phyloP scores from a whole-genome alignment of 2,113 vertebrate genomes.

The Dromas ardeola region DNA sequence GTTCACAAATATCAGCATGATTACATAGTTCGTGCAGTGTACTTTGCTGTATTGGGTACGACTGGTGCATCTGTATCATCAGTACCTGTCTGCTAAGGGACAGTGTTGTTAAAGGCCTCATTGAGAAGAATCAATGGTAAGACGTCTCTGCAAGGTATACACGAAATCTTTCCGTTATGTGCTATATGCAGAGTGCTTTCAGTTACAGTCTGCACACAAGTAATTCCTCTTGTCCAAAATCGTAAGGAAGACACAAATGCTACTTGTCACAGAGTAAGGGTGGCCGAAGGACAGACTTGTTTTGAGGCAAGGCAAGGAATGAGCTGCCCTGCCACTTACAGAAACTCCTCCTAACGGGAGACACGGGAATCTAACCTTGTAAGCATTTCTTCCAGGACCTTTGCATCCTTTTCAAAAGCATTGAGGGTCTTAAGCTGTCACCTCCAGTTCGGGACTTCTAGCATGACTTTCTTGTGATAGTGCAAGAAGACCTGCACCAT shows the following conservation, averaged over 20 bases:
- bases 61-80: neutral
- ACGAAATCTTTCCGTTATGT: neutral
- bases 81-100: neutral
- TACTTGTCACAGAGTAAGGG: neutral
- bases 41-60: neutral
- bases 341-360: neutral
- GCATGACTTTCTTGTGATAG: neutral
- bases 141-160: neutral
- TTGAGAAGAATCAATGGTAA: neutral
- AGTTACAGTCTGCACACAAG: neutral
- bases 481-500: neutral
- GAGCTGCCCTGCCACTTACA: neutral
- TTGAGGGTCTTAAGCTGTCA: neutral
- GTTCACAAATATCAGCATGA: neutral
- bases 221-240: neutral
- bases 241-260: neutral
- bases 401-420: neutral
- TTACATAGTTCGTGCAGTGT: no score
- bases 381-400: neutral
- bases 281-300: neutral
- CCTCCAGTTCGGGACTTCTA: neutral
- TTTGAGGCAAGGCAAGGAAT: neutral
- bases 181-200: neutral
- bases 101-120: neutral
- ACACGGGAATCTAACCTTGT: neutral